These are phyloP conservation scores for Micronycteris hirsuta DNA, from an alignment of 2,113 vertebrate genomes.

Conservation along the genomic window DNA sequence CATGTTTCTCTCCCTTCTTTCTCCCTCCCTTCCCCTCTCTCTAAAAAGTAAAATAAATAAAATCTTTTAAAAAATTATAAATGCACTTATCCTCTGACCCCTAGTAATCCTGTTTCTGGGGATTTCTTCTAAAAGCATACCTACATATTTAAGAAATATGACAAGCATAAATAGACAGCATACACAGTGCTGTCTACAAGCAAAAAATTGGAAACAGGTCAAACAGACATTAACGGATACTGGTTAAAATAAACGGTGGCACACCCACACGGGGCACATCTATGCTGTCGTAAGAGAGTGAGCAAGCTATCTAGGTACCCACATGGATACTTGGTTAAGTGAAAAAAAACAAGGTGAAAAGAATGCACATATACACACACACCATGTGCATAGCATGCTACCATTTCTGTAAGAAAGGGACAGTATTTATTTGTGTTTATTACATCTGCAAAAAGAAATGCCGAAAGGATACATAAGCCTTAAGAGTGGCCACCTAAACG, in stretches of 20 bases:
- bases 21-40: too few species aligned
- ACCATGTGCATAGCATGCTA: neutral
- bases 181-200: neutral
- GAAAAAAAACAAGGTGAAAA: neutral
- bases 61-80: neutral
- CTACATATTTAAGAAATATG: neutral
- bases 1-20: too few species aligned
- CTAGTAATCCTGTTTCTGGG: neutral
- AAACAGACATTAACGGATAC: neutral
- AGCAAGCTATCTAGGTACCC: neutral
- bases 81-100: neutral
- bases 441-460: neutral
- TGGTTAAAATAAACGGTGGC: neutral
- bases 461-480: neutral
- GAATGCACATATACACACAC: neutral
- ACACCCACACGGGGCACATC: neutral
- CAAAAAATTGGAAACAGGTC: neutral
- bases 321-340: neutral
- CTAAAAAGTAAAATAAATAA: too few species aligned
- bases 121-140: conserved; percentile 19
- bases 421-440: neutral
- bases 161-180: too few species aligned
- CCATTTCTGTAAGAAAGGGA: neutral
- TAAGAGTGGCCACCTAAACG: neutral
- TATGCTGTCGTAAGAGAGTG: neutral